Conservation (phyloP, 2,797 vertebrate species). For the Intellagama lesueurii region DNA sequence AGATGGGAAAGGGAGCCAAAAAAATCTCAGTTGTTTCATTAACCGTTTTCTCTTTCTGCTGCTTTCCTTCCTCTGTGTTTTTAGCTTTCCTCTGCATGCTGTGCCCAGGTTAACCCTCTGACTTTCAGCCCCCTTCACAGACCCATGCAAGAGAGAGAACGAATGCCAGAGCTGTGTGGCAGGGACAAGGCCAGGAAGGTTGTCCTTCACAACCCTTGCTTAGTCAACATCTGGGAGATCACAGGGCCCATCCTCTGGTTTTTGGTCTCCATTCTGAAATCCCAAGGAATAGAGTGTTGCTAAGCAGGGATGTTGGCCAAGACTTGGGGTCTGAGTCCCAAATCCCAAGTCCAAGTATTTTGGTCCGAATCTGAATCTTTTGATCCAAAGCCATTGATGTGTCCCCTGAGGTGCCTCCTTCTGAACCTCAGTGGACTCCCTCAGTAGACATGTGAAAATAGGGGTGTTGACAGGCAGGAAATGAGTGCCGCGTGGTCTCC, state of each 20-base stretch:
- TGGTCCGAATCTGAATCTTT: too few species aligned
- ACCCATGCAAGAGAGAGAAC: too few species aligned
- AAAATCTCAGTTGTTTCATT: constrained; percentile 31
- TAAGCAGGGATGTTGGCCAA: too few species aligned
- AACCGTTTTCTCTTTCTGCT: background rate
- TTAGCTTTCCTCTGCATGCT: background rate
- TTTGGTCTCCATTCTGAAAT: too few species aligned
- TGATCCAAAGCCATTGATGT: background rate
- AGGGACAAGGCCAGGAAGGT: background rate
- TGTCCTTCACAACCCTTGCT: too few species aligned
- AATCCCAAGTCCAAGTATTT: too few species aligned
- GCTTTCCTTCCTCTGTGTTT: background rate
- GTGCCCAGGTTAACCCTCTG: background rate
- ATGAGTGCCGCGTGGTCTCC: background rate
- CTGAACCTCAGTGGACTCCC: background rate
- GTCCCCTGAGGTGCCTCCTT: background rate
- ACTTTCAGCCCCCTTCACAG: background rate
- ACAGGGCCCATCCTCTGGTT: too few species aligned
- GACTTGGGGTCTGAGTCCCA: too few species aligned
- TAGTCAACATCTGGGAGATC: too few species aligned
- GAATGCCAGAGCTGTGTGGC: background rate
- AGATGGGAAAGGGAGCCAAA: background rate
- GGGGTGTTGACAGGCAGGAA: background rate
- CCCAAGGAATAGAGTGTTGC: too few species aligned
- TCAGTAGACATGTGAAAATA: background rate